Percentiles rank a stretch among this genome's conserved stretches.
Conservation (phyloP, 2,888 invertebrate genomes). For the Limnephilus rhombicus region DNA sequence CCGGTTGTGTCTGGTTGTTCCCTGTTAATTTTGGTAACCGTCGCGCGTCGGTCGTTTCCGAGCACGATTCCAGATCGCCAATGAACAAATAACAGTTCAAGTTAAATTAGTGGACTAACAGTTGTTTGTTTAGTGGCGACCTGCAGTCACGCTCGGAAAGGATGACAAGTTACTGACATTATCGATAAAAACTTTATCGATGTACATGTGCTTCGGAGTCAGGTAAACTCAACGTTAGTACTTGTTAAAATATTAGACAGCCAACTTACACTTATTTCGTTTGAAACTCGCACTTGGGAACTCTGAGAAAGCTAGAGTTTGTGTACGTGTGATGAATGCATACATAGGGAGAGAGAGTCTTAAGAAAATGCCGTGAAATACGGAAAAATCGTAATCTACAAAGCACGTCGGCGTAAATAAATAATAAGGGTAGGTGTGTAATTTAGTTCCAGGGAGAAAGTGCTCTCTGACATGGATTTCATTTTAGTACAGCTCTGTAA, state of each 20-base stretch:
- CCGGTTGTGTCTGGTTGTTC: no score
- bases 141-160: no score
- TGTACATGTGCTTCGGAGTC: not conserved
- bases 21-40: no score
- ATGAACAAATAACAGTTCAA: no score
- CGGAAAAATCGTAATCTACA: not conserved
- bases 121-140: no score
- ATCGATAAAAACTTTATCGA: no score
- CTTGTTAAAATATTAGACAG: not conserved
- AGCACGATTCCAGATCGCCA: no score
- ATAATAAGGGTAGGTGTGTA: not conserved
- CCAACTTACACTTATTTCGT: not conserved
- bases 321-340: not conserved
- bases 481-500: not conserved
- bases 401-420: not conserved
- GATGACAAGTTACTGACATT: no score
- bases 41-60: no score
- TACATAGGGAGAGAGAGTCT: not conserved
- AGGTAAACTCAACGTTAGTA: not conserved
- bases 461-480: not conserved
- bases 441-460: not conserved
- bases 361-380: not conserved
- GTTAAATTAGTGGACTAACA: no score
- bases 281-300: not conserved
- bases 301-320: not conserved